Conservation (phyloP, 2,113 vertebrate genomes). For the Benthochromis sp. region DNA sequence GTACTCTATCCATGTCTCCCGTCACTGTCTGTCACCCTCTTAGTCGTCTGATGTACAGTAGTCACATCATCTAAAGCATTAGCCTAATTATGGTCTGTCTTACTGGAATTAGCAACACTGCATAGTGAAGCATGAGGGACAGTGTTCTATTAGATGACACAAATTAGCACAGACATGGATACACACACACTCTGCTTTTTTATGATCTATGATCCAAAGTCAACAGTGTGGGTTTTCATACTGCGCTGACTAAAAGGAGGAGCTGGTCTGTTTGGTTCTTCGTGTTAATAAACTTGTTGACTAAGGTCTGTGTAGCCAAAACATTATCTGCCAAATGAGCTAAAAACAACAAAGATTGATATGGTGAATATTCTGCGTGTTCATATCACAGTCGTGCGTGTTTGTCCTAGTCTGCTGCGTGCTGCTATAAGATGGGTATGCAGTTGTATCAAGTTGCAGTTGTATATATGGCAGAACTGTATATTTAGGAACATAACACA, state of each 20-base stretch:
- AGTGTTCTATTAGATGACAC: neutral
- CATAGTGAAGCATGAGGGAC: neutral
- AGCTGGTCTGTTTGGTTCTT: neutral
- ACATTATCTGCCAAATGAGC: neutral
- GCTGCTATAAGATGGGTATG: neutral
- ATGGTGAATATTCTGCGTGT: neutral
- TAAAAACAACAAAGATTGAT: neutral
- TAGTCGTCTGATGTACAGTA: slow-evolving; percentile 14
- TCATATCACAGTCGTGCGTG: accelerated
- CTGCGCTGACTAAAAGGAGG: neutral
- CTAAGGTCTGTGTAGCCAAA: neutral
- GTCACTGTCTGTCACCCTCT: slow-evolving; percentile 48
- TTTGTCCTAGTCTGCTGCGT: neutral
- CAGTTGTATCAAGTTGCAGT: neutral
- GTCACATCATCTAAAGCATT: neutral
- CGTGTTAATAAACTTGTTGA: neutral
- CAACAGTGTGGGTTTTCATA: neutral
- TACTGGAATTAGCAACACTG: neutral
- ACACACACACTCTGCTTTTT: neutral
- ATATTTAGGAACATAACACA: neutral
- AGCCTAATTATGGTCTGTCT: slow-evolving; percentile 2
- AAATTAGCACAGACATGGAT: neutral
- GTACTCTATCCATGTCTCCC: slow-evolving; percentile 44
- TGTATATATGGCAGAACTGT: neutral
- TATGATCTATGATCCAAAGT: neutral